Evolutionary conservation across 2,888 invertebrate genomes (phyloP), one percentile per base, ranked within the genome.

Genomic region (Spilarctia lutea): DNA sequence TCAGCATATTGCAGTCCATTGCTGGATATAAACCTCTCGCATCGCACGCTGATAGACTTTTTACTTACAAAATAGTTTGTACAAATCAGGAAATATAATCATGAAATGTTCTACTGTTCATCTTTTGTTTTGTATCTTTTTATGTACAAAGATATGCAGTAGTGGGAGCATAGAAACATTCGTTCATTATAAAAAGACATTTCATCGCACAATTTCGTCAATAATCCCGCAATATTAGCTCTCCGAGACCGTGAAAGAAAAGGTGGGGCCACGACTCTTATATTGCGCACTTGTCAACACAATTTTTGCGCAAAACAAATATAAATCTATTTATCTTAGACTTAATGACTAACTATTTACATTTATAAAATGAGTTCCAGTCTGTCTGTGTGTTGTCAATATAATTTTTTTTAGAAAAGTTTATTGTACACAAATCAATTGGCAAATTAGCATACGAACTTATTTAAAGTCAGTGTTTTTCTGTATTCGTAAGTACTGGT

Each of bases 191-290:
- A n/a, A 20, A 63, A 70, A 56, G 42, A 20, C 63, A 72, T 67
- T 63, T 69, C 71, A 72, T 74, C n/a, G 68, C 11, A 45, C n/a
- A 45, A 69, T 75, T 81, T 80, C 78, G 78, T 78, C 81, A 79
- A 69, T 69, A 68, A 20, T 56, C 73, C 74, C 27, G 81, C 77
- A 83, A 84, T 84, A 67, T 84, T 83, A 83, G 75, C 52, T 73
- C 63, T 66, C 18, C 13, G 2, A 4, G 78, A 78, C 85, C 85
- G 83, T 83, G 84, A 66, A 52, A 30, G 35, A 75, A 75, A 83
- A 79, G 76, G 79, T 75, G 78, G 75, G 84, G 84, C 81, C 82
- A 84, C 77, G 3, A 63, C 77, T 79, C 65, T 77, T 66, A 35
- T 56, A 75, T 81, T 81, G 74, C 81, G 75, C 52, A 76, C 35